phyloP scores from a whole-genome alignment of 2,797 vertebrate species.

The Pempheris klunzingeri region DNA sequence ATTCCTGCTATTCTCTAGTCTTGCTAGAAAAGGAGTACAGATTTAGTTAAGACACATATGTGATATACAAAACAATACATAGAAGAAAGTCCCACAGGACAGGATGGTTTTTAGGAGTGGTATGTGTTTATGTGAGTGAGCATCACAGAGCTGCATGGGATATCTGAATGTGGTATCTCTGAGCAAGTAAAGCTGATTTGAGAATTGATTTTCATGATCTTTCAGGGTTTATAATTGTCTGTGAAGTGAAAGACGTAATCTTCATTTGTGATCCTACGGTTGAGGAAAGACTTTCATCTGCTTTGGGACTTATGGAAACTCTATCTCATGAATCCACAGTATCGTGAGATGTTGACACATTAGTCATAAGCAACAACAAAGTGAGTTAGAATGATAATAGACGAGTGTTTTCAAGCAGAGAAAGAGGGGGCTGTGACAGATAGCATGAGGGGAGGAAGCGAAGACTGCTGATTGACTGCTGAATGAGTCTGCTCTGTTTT shows the following conservation, averaged over 20 bases:
- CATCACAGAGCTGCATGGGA: background rate
- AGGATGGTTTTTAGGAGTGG: conserved; percentile 21
- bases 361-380: conserved; percentile 14
- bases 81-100: conserved; percentile 36
- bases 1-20: background rate
- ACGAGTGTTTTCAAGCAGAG: conserved; percentile 19
- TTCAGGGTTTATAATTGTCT: background rate
- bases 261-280: background rate
- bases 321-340: conserved; percentile 3
- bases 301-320: background rate
- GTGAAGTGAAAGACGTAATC: background rate
- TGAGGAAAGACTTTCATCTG: background rate
- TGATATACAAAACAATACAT: background rate
- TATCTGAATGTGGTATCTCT: background rate
- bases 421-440: conserved; percentile 32
- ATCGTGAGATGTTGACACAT: conserved; percentile 16
- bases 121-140: conserved; percentile 21
- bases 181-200: background rate
- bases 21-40: conserved; percentile 18
- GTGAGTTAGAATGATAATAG: conserved; percentile 21
- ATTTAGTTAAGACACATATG: conserved; percentile 6
- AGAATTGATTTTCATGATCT: background rate
- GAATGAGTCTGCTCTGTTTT: conserved; percentile 77
- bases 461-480: conserved; percentile 68
- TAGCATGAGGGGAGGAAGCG: conserved; percentile 49